These are phyloP conservation scores for Macrosiphum euphorbiae DNA, from an alignment of 2,888 invertebrate genomes.

Conservation along the genomic window DNA sequence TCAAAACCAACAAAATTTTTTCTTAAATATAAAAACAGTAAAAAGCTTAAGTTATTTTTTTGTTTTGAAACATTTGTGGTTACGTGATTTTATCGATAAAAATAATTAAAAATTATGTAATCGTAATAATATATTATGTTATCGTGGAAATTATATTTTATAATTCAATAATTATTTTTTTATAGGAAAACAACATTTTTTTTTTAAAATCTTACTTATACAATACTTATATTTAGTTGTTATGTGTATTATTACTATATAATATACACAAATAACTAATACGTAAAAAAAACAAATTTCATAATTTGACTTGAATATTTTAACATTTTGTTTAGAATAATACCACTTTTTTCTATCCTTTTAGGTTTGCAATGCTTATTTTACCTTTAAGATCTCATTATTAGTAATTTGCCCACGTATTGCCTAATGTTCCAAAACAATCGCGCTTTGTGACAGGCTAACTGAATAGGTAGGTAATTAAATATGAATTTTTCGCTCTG, in stretches of 20 bases:
- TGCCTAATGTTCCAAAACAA: slow-evolving; percentile 29
- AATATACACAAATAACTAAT: background rate
- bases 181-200: background rate
- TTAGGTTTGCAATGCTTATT: background rate
- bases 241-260: background rate
- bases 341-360: background rate
- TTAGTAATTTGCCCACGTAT: slow-evolving; percentile 50
- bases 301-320: background rate
- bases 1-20: background rate
- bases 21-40: background rate
- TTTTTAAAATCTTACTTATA: background rate
- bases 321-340: background rate
- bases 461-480: slow-evolving; percentile 57
- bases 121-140: background rate
- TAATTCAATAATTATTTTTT: background rate
- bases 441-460: slow-evolving; percentile 32
- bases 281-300: background rate
- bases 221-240: background rate
- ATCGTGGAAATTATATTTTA: background rate
- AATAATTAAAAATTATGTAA: background rate
- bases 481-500: slow-evolving; percentile 26
- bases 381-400: background rate
- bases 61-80: background rate
- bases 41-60: background rate
- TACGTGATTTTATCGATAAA: background rate